Base-by-base conservation (phyloP, 1,140 invertebrate genomes). In the Drosophila navojoa region DNA sequence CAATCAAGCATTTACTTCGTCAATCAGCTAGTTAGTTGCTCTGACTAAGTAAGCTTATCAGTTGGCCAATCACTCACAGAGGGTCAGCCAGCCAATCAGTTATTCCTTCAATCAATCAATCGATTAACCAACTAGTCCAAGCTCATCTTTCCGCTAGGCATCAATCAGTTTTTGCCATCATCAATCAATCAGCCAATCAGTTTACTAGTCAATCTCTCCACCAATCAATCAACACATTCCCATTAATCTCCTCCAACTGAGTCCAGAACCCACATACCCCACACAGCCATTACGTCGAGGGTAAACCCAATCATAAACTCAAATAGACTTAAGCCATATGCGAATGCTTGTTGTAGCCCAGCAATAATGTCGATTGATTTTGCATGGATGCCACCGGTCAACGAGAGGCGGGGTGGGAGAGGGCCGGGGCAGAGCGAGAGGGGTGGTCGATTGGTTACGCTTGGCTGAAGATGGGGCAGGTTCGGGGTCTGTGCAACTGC, bases 281-380 rank as follows among this genome's bases (percentile, higher is more conserved):
- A 15, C 42, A 16, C 42, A 29, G 22, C 35, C n/a, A 16, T 15
- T 32, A 0, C 4, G 27, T 1, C n/a, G 29, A 52, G 47, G 55
- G 55, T 5, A 68, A 72, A 60, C 70, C 40, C 70, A 61, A 72
- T 73, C 70, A 73, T 45, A 76, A 57, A 76, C 45, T 57, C 62
- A 62, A 71, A 76, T 62, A 62, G 71, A 76, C 73, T 72, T 71
- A 52, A 62, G 72, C 55, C 70, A 68, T 76, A 67, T 73, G 70
- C 62, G 61, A 71, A 52, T 44, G 62, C 47, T 38, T 38, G 35
- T 38, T 38, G 35, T 44, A 29, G 35, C 62, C 47, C 55, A 40
- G 44, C 63, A 47, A 66, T 38, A 70, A 52, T 29, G 66, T 62
- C 71, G 71, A 74, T 74, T 74, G 71, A 74, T 74, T 74, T 70